phyloP scores from a whole-genome alignment of 1,140 invertebrate species.

The Parapsyche elsis region DNA sequence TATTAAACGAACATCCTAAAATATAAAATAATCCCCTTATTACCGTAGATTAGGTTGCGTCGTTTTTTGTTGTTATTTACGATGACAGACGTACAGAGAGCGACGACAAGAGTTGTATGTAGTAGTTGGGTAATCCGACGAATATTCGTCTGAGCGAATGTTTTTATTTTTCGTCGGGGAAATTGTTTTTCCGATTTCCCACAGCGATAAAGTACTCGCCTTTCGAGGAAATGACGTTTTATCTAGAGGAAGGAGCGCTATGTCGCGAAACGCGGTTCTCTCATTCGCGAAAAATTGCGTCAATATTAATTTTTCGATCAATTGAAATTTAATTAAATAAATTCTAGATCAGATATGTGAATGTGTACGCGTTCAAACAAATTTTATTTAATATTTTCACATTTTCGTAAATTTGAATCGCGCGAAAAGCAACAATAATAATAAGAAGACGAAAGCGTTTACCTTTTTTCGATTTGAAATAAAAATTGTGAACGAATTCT shows the following conservation, averaged over 20 bases:
- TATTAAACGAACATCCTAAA: background rate
- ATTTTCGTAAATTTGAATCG: background rate
- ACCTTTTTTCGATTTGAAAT: background rate
- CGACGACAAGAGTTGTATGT: too few species aligned
- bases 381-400: too few species aligned
- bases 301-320: too few species aligned
- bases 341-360: too few species aligned
- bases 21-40: constrained; percentile 6
- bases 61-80: constrained; percentile 14
- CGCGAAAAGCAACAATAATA: background rate
- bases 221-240: constrained; percentile 34
- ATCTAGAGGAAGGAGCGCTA: constrained; percentile 2
- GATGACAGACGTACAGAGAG: constrained; percentile 4
- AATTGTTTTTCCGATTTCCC: constrained; percentile 43
- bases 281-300: too few species aligned
- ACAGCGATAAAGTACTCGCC: constrained; percentile 6
- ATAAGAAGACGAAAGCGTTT: background rate
- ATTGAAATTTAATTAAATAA: too few species aligned
- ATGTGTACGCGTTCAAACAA: too few species aligned
- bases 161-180: constrained; percentile 29
- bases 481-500: background rate
- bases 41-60: background rate
- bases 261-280: too few species aligned
- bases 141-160: constrained; percentile 15
- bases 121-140: too few species aligned